Percentiles rank a stretch among this genome's conserved stretches.
These are phyloP conservation scores for Drosophila acutilabella DNA, from an alignment of 2,888 invertebrate species.

Conservation along the genomic window DNA sequence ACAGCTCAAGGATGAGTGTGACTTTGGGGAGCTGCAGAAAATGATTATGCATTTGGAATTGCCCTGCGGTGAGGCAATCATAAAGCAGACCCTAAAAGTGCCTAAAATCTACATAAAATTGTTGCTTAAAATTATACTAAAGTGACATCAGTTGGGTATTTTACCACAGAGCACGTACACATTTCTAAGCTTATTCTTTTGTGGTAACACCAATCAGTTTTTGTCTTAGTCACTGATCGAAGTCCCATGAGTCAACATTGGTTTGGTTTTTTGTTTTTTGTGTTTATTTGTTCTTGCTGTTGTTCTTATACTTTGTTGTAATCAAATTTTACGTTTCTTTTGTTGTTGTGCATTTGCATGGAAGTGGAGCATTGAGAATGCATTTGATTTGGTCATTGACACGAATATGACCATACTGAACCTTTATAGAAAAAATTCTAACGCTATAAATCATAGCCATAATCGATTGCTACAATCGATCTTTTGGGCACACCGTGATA, in stretches of 20 bases:
- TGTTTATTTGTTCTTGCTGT: conserved; percentile 32
- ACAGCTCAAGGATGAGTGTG: conserved; percentile 70
- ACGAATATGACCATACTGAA: conserved; percentile 62
- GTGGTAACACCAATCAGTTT: conserved; percentile 4
- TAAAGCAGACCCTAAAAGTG: conserved; percentile 1
- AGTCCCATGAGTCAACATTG: conserved; percentile 49
- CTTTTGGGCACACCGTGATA: conserved; percentile 46
- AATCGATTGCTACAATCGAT: conserved; percentile 77
- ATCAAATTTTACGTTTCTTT: conserved; percentile 62
- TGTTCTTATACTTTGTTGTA: conserved; percentile 46
- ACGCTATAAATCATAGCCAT: conserved; percentile 71
- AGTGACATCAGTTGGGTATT: conserved; percentile 17
- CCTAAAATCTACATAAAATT: conserved; percentile 13
- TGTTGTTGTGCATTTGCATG: conserved; percentile 61
- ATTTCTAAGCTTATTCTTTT: neutral
- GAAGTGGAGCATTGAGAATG: conserved; percentile 61
- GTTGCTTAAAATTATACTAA: conserved; percentile 4
- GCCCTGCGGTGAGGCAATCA: conserved; percentile 51
- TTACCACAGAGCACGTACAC: neutral
- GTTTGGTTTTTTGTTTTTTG: conserved; percentile 6
- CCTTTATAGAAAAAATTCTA: conserved; percentile 57
- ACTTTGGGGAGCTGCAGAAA: conserved; percentile 59
- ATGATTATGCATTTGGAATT: conserved; percentile 58
- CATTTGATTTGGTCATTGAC: conserved; percentile 74
- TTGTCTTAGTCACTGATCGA: conserved; percentile 41